A percentile compares a stretch with the other conserved stretches of the same genome.
These are phyloP conservation scores for Hemibagrus guttatus DNA, from an alignment of 2,797 vertebrate genomes.

Conservation along the genomic window DNA sequence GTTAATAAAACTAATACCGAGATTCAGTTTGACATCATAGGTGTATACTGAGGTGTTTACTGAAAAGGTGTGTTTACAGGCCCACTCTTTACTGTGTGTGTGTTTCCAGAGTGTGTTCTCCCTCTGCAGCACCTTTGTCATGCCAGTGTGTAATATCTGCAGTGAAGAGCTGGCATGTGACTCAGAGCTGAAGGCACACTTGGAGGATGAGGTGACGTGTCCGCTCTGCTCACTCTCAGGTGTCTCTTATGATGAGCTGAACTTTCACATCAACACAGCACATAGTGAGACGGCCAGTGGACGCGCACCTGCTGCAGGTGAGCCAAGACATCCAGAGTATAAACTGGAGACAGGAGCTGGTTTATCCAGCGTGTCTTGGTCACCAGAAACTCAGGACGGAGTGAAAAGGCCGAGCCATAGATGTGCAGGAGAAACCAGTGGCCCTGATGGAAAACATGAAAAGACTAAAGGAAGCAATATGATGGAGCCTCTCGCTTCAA, in stretches of 20 bases:
- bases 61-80: not conserved
- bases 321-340: not conserved
- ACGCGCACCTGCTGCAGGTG: not conserved
- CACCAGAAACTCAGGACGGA: not conserved
- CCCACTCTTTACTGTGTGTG: not conserved
- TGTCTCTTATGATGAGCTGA: slow-evolving; percentile 78
- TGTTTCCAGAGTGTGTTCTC: not conserved
- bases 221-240: slow-evolving; percentile 80
- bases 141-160: slow-evolving; percentile 84
- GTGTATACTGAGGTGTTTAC: not conserved
- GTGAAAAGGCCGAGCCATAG: not conserved
- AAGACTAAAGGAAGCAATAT: slow-evolving; percentile 49
- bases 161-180: slow-evolving; percentile 76
- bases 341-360: not conserved
- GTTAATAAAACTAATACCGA: not conserved
- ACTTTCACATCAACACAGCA: slow-evolving; percentile 75
- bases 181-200: slow-evolving; percentile 80
- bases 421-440: not conserved
- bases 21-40: not conserved
- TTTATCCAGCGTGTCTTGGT: not conserved
- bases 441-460: not conserved
- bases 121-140: slow-evolving; percentile 44
- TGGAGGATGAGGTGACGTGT: slow-evolving; percentile 73
- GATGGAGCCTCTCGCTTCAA: slow-evolving; percentile 63
- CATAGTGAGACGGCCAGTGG: slow-evolving; percentile 68